Evolutionary conservation across 2,888 invertebrate genomes (phyloP), one percentile per base, ranked within the genome.

Genomic region (Anodontia alba): DNA sequence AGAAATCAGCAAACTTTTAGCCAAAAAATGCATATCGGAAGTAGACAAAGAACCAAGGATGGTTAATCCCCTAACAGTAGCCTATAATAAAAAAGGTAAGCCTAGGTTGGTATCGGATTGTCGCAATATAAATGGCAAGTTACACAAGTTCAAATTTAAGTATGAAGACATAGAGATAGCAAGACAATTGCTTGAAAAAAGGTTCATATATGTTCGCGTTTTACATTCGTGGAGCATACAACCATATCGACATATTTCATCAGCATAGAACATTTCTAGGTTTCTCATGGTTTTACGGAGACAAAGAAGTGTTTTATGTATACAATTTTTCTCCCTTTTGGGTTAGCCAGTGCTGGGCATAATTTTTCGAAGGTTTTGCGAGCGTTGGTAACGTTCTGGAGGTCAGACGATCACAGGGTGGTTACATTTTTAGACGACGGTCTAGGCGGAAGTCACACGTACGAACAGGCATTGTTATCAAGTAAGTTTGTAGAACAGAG

Each of bases 361-460:
- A 57, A 23, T 29, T 57, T 57, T 15, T 26, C 23, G 8, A 57
- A 57, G 15, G 57, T 57, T 57, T 5, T 57, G 57, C 2, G 57
- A 26, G 57, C 26, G 7, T 23, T 57, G 57, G 29, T 57, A 23
- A 26, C 29, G 23, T 57, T 26, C 15, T 26, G 23, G 29, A 23
- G 57, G 29, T 57, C 57, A 57, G 26, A 57, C 2, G 57, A 26
- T 57, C 57, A 57, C 57, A 57, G 23, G 29, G 57, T 57, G 8
- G 8, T 57, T 3, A 57, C 57, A 26, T 57, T 57, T 26, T 57
- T 57, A 29, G 57, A 57, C 15, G 57, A 57, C 57, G 57, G 57
- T 57, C 57, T 57, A 26, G 57, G 57, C 29, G 57, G 57, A 26
- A 57, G 57, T 15, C 23, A 29, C 3, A 7, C 57, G 29, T 57